A percentile compares a stretch with the other conserved stretches of the same genome.
Evolutionary conservation across 2,888 invertebrate genomes (phyloP).

Genomic region (Steinernema scapterisci): DNA sequence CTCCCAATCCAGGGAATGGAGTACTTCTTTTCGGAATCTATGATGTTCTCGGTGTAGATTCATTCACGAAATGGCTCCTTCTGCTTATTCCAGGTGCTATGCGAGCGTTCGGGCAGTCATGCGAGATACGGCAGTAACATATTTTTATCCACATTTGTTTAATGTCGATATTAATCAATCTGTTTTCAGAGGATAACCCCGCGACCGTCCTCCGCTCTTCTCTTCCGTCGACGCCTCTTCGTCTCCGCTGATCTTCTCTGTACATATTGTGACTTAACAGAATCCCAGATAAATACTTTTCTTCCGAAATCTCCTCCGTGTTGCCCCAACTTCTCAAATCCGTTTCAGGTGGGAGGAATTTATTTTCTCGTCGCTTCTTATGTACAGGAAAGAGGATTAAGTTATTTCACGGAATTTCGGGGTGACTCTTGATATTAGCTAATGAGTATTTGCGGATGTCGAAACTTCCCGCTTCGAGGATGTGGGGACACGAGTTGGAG

Average conservation of each 20-base stretch:
- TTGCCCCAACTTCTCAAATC: neutral
- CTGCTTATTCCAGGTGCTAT: no score
- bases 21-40: no score
- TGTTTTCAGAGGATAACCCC: neutral
- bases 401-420: conserved; percentile 1
- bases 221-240: no score
- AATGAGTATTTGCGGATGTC: conserved; percentile 21
- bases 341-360: neutral
- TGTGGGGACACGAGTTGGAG: conserved; percentile 59
- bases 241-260: conserved; percentile 18
- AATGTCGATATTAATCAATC: no score
- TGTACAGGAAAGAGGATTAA: neutral
- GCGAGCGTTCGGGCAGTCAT: no score
- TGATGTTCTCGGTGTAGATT: no score
- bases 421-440: conserved; percentile 1
- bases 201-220: no score
- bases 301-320: neutral
- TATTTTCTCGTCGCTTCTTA: neutral
- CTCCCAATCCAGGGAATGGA: no score
- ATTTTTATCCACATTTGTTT: no score
- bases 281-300: neutral
- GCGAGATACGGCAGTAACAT: no score
- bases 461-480: conserved; percentile 31
- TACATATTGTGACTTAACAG: neutral
- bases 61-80: no score